phyloP scores from a whole-genome alignment of 2,888 invertebrate species.

The Iselma pallidipennis region DNA sequence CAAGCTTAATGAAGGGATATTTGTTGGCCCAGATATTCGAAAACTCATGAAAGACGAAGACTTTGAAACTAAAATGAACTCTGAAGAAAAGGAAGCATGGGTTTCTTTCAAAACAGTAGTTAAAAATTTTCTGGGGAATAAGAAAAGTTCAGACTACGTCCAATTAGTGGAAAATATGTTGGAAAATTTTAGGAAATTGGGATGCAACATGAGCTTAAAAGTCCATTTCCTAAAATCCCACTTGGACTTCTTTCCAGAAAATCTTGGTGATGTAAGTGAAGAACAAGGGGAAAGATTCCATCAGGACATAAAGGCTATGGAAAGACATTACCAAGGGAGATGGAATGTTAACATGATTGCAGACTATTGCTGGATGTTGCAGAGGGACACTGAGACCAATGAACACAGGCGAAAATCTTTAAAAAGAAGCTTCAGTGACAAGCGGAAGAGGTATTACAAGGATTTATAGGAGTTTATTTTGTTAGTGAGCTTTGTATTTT shows the following conservation, averaged over 20 bases:
- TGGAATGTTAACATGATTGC: background rate
- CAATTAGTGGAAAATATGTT: background rate
- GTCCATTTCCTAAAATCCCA: background rate
- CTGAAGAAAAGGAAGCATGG: background rate
- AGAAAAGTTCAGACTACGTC: background rate
- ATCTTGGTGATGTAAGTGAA: background rate
- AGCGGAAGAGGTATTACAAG: no score
- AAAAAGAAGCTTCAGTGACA: background rate
- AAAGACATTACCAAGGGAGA: background rate
- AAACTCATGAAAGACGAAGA: background rate
- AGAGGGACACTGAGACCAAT: background rate
- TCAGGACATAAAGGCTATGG: background rate
- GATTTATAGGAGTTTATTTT: no score
- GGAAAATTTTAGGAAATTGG: background rate
- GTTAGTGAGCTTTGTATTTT: no score
- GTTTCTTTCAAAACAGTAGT: conserved; percentile 1
- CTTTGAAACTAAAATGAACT: background rate
- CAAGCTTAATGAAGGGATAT: conserved; percentile 28
- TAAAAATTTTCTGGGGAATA: conserved; percentile 3
- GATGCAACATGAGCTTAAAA: background rate
- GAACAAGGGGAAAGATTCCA: background rate
- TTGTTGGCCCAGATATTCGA: conserved; percentile 24
- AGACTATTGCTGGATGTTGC: background rate
- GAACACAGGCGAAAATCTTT: no score
- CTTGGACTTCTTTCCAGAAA: background rate